Evolutionary conservation across 1,140 invertebrate species (phyloP), one percentile per base, ranked within the genome.

Genomic region (Hylaeus anthracinus): DNA sequence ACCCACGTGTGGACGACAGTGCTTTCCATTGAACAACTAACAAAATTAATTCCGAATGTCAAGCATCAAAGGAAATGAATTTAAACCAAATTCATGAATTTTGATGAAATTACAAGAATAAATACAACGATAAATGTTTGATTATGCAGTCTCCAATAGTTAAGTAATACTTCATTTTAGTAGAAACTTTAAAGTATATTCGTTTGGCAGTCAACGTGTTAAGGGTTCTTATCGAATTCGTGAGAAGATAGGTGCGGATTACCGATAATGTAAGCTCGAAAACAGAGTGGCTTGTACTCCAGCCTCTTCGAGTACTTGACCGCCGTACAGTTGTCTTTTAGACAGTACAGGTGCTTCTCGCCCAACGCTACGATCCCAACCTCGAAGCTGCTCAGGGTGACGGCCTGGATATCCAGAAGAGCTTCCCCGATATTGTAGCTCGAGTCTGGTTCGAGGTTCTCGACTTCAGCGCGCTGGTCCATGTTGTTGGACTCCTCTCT

Each of bases 221-320:
- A 45, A 5, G 43, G 43, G 43, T 45, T 45, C 43, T 45, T 45
- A 45, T 45, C 5, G 5, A 45, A 45, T 5, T 45, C 5, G 43
- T 45, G 3, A 26, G 26, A 26, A 26, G 26, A 26, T 26, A 26
- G 53, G 3, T 56, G 12, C 1, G 10, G 67, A 70, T 64, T 95
- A 95, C 97, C 95, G 88, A 96, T 95, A 70, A 95, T 93, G 93
- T 97, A 98, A 14, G 95, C 94, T 83, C 94, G 93, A 91, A 97
- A 96, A 90, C 96, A 97, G 71, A 96, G 93, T 1, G 97, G 96
- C 83, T 95, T 95, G 93, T 95, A 98, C 85, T 98, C 97, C 71
- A 98, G 95, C 90, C 96, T 96, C 88, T 98, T 98, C 92, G 96
- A 96, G 87, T 95, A 97, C 86, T 95, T 96, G 63, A 98, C 92